Evolutionary conservation across 1,140 invertebrate genomes (phyloP).

Genomic region (Parapsyche elsis): DNA sequence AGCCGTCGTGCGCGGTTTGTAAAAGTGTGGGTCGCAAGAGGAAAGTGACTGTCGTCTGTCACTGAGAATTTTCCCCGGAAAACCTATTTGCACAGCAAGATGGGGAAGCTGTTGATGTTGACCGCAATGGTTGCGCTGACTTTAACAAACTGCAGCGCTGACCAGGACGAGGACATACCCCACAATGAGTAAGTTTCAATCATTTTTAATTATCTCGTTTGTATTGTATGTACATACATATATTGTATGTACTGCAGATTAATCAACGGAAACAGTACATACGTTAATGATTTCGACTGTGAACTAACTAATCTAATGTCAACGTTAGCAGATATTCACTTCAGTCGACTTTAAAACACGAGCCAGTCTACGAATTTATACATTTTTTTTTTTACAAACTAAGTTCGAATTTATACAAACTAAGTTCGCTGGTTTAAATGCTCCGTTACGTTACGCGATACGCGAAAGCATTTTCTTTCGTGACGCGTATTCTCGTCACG

Average conservation of each 20-base stretch:
- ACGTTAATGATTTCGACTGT: too few species aligned
- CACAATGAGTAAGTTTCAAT: conserved; percentile 81
- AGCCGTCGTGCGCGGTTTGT: neutral
- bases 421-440: neutral
- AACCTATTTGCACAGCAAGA: conserved; percentile 62
- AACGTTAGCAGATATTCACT: too few species aligned
- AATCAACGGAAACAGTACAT: too few species aligned
- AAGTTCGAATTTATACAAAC: too few species aligned
- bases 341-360: too few species aligned
- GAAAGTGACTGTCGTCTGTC: conserved; percentile 55
- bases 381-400: neutral
- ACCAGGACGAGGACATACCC: conserved; percentile 86
- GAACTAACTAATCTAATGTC: too few species aligned
- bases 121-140: conserved; percentile 57
- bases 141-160: conserved; percentile 64
- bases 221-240: too few species aligned
- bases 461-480: neutral
- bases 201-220: neutral
- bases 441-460: too few species aligned
- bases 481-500: conserved; percentile 7
- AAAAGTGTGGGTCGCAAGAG: conserved; percentile 50
- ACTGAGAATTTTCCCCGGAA: conserved; percentile 56
- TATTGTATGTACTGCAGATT: too few species aligned
- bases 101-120: conserved; percentile 48
- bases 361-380: too few species aligned